A percentile compares a stretch with the other conserved stretches of the same genome.
Conservation (phyloP, 2,113 vertebrate species). For the Chrysemys picta region DNA sequence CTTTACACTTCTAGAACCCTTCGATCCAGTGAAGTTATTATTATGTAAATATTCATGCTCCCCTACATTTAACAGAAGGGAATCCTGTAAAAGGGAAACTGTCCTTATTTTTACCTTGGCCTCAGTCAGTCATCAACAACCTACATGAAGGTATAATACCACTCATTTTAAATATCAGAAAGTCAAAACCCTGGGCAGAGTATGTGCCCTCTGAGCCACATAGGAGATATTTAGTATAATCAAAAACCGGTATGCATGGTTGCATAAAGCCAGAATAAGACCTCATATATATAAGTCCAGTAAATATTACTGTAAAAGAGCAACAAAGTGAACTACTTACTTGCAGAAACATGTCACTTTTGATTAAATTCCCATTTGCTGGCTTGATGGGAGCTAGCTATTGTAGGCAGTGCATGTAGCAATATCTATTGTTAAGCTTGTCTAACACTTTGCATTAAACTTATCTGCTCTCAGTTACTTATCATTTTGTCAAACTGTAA, state of each 20-base stretch:
- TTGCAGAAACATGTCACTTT: background rate
- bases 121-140: background rate
- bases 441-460: background rate
- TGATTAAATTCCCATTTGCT: fast-evolving
- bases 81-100: background rate
- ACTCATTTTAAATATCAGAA: background rate
- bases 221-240: fast-evolving
- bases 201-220: background rate
- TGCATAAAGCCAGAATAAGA: background rate
- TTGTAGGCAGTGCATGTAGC: background rate
- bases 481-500: background rate
- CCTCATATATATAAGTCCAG: background rate
- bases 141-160: background rate
- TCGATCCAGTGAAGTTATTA: background rate
- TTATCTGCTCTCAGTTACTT: fast-evolving
- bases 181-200: background rate
- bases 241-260: background rate
- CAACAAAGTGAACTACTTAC: background rate
- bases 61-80: background rate
- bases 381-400: background rate
- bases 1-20: background rate
- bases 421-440: fast-evolving
- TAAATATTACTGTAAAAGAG: background rate
- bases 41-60: background rate
- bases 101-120: constrained; percentile 1